Base-by-base conservation (phyloP, 2,797 vertebrate genomes). In the Bovichtus variegatus region DNA sequence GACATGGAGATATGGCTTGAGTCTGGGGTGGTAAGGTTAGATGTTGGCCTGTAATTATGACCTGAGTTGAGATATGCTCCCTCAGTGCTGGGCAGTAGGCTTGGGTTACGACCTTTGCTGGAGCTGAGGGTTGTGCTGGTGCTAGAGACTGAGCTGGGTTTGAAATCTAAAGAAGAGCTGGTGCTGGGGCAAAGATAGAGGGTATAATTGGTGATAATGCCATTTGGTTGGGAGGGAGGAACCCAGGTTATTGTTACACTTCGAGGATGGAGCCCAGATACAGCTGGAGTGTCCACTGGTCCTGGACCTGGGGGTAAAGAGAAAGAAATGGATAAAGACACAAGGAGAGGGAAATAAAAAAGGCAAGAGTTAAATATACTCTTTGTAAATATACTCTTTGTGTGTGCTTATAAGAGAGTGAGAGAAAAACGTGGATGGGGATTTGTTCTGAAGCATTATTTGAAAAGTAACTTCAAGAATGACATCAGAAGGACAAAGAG, bases 401-500 rank as follows among this genome's bases (percentile, higher is more conserved):
- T 76, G 55, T 63, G 49, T 61, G 10, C 27, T 71, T 76, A 68
- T 41, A 16, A 58, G 31, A 67, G 34, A 75, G 29, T 47, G 25
- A 68, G 49, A 75, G 34, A 68, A 74, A 59, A 53, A 34, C 11
- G 34, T 74, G 34, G 18, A 64, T 36, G 50, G 27, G 50, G 55
- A 81, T 86, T 82, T 84, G 68, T 85, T 84, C 68, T n/a, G 44
- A 78, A 71, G 50, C 80, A 83, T 84, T 72, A 88, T 88, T 85
- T 80, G 80, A 86, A 81, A 73, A 86, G 78, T 83, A 82, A 87
- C 79, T 71, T 84, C 74, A 87, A 82, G 86, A 87, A 91, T 93
- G 87, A 91, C 90, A 91, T 87, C 81, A 93, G 88, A 93, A 94
- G 91, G 91, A 92, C 91, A 93, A 81, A 80, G 68, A 86, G 59